Evolutionary conservation across 1,140 invertebrate genomes (phyloP), one percentile per base, ranked within the genome.

Genomic region (Drosophila insularis): DNA sequence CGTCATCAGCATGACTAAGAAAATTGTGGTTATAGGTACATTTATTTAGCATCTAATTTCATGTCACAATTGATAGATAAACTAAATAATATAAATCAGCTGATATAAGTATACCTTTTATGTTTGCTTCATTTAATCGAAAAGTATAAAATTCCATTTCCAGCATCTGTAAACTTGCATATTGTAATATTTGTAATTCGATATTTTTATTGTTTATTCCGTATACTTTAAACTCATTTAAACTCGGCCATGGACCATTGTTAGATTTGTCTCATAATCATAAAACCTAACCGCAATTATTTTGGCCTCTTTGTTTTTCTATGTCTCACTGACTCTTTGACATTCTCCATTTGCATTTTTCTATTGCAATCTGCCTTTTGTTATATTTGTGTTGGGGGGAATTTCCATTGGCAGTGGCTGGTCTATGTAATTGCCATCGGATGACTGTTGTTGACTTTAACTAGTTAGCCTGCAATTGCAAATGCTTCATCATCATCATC

Each of bases 401-500:
- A 76, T 86, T 87, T 87, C 71, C 81, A 79, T 63, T 79, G 74
- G 17, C 7, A 50, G 10, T 50, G 43, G n/a, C n/a, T 14, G 35
- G 17, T 50, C 81, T 64, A 62, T 67, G 65, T 81, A 81, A 87
- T 87, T 75, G 82, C 82, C 74, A 81, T 85, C 78, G 79, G 86
- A 69, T 60, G 59, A 63, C 64, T 69, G 78, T 68, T 74, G 71
- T 74, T 68, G 65, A 67, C 46, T 75, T 59, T 64, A 61, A 63
- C 71, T 65, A 59, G 55, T 50, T 68, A 64, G 70, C 63, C 63
- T 35, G 27, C 39, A 71, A 73, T 62, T 77, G 43, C 74, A 78
- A 73, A 73, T 82, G 82, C 84, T 77, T 82, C 77, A 89, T 87
- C 82, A 87, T 87, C 80, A 82, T 87, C 55, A 53, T 78, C 78